Evolutionary conservation across 2,888 invertebrate genomes (phyloP).

Genomic region (Plemyria rubiginata): DNA sequence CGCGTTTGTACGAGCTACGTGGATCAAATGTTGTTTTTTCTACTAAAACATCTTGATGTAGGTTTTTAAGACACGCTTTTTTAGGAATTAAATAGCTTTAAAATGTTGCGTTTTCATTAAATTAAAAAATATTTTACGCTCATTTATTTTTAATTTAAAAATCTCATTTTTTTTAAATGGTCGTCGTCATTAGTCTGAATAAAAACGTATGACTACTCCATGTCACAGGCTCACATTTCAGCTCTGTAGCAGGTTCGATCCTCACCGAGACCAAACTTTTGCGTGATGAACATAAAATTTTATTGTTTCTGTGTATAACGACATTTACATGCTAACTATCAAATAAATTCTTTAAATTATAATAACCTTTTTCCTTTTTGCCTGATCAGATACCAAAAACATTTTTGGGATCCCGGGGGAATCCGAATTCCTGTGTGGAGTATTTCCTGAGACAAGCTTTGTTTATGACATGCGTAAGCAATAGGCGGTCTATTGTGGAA

Average conservation of each 20-base stretch:
- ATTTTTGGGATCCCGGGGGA: conserved; percentile 25
- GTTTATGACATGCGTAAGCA: conserved; percentile 10
- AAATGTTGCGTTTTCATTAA: background rate
- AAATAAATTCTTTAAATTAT: background rate
- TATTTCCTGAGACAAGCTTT: conserved; percentile 3
- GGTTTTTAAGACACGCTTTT: conserved; percentile 11
- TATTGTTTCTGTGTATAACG: too few species aligned
- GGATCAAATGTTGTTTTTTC: conserved; percentile 40
- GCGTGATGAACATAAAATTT: too few species aligned
- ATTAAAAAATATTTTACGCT: background rate
- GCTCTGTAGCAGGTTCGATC: too few species aligned
- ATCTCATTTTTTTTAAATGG: too few species aligned
- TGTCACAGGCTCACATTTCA: too few species aligned
- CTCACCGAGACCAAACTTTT: too few species aligned
- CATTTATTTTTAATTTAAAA: too few species aligned
- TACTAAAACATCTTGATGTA: conserved; percentile 9
- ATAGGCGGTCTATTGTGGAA: conserved; percentile 14
- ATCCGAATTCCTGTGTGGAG: conserved; percentile 11
- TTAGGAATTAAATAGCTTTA: background rate
- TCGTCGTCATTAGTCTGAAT: too few species aligned
- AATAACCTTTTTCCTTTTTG: background rate
- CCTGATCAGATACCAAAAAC: conserved; percentile 7
- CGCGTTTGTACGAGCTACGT: conserved; percentile 42
- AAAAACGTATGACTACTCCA: too few species aligned
- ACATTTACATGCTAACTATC: too few species aligned